Base-by-base conservation (phyloP, 2,113 vertebrate species). In the Coptodon rendalli region DNA sequence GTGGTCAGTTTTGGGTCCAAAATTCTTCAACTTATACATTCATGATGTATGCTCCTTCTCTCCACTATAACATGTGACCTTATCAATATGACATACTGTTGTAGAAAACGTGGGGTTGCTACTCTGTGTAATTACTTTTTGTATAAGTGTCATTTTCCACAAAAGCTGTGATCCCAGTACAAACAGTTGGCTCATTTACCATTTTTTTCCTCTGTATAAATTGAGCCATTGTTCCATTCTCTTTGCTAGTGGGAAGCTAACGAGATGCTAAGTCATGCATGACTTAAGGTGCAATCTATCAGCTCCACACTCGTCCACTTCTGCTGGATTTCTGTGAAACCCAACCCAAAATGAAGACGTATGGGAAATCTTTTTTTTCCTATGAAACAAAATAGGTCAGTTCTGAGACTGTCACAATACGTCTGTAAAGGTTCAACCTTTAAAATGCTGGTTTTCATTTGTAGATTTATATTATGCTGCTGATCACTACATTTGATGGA, bases 201-300 rank as follows among this genome's bases (percentile, higher is more conserved):
- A 1, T 38, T 66, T 88, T 81, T 61, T 2, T 7, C 63, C 45
- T 56, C 36, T 48, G 34, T 22, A 76, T 59, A 59, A 81, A 86
- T 48, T 50, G 85, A 9, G 87, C 78, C 6, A 19, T 36, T 81
- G 84, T 80, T 54, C 48, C 86, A 12, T 6, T 12, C 29, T 38
- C 34, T 82, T 80, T 36, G 53, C 31, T 29, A 34, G 83, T 36
- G 54, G 40, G 5, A 85, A 83, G 87, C 89, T 88, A 91, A 92
- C 86, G 16, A 88, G 86, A 91, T 91, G 92, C 56, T 87, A 89
- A 92, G 85, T 89, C 90, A 88, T 78, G 87, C 89, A 38, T 86
- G 85, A 86, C 90, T 79, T 48, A 1, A 34, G 83, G 81, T 78
- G 89, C 54, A 80, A 91, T 92, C 90, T 91, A 93, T 92, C 87